Conservation (phyloP, 2,888 invertebrate genomes). For the Epinotia bilunana region DNA sequence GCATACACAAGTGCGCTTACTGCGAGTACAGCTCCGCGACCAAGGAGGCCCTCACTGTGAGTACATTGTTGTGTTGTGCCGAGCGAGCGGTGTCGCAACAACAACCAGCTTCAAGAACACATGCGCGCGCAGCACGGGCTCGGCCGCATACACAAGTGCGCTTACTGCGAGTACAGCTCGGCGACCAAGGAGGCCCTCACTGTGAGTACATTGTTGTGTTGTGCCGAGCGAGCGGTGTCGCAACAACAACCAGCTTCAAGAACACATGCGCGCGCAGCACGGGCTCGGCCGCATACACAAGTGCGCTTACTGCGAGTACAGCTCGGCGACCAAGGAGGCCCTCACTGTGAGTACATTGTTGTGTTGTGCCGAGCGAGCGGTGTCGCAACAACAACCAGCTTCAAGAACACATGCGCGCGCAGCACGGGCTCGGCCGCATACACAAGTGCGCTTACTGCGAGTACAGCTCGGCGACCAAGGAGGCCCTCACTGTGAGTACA, state of each 20-base stretch:
- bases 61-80: too few species aligned
- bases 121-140: conserved; percentile 75
- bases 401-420: conserved; percentile 75
- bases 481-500: conserved; percentile 67
- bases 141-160: conserved; percentile 74
- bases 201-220: too few species aligned
- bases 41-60: conserved; percentile 70
- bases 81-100: conserved; percentile 76
- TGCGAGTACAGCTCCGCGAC: conserved; percentile 78
- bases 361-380: too few species aligned
- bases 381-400: conserved; percentile 77
- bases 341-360: conserved; percentile 62
- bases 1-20: conserved; percentile 75
- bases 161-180: conserved; percentile 76
- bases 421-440: conserved; percentile 72
- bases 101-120: conserved; percentile 76
- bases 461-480: conserved; percentile 76
- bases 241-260: conserved; percentile 75
- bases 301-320: conserved; percentile 77
- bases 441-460: conserved; percentile 79
- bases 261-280: conserved; percentile 75
- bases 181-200: conserved; percentile 76
- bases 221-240: conserved; percentile 76
- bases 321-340: conserved; percentile 76
- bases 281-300: conserved; percentile 74